A percentile compares a stretch with the other conserved stretches of the same genome.
Evolutionary conservation across 1,140 invertebrate genomes (phyloP).

Genomic region (Lordiphosa stackelbergi): DNA sequence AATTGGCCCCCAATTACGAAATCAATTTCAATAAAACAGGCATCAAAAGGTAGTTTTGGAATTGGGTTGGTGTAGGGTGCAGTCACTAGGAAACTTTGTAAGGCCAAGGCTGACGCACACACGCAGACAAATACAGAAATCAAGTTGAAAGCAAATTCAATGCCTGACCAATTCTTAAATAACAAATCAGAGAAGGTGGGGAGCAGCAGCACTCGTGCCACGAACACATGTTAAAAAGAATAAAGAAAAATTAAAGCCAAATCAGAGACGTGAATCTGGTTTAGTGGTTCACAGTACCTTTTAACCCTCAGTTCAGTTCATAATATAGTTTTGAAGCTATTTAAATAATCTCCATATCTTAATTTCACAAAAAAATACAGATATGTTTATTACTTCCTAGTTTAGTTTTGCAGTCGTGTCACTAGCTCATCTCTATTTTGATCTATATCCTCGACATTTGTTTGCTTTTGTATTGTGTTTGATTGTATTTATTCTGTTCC

Average conservation of each 20-base stretch:
- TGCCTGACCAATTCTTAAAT: conserved; percentile 54
- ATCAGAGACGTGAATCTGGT: too few relatives aligned
- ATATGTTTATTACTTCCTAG: too few relatives aligned
- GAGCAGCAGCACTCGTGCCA: neutral
- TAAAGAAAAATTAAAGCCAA: too few relatives aligned
- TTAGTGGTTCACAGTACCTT: too few relatives aligned
- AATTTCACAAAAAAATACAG: too few relatives aligned
- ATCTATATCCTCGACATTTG: conserved; percentile 16
- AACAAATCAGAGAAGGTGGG: conserved; percentile 25
- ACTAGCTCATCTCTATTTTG: conserved; percentile 1
- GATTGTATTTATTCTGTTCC: conserved; percentile 58
- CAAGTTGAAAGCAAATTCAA: conserved; percentile 50
- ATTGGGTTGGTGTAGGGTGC: neutral
- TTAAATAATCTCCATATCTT: too few relatives aligned
- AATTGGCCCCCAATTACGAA: conserved; percentile 59
- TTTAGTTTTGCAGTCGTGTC: too few relatives aligned
- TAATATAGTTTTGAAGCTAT: too few relatives aligned
- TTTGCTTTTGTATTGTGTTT: conserved; percentile 30
- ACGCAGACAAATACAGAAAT: conserved; percentile 22
- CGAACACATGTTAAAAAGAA: too few relatives aligned
- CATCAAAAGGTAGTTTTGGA: conserved; percentile 15
- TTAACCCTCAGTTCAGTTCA: too few relatives aligned
- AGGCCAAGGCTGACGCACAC: conserved; percentile 26
- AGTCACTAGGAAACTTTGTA: conserved; percentile 18
- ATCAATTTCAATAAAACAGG: conserved; percentile 56